phyloP scores from a whole-genome alignment of 2,797 vertebrate species.

The Brachyalestes nurse region DNA sequence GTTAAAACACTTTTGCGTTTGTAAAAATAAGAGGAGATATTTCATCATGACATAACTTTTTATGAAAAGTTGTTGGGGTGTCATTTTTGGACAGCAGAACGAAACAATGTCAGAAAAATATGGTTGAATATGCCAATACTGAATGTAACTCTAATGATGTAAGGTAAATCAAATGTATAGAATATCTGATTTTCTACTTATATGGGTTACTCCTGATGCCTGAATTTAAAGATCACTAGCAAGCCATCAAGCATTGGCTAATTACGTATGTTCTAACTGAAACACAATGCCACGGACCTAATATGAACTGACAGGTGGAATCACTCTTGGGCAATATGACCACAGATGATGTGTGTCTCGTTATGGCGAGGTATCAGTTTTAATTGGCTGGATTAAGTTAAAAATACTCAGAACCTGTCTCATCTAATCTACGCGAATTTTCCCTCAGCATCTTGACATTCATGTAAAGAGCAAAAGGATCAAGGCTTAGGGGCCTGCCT shows the following conservation, averaged over 20 bases:
- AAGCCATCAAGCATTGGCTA: neutral
- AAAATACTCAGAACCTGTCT: constrained; percentile 75
- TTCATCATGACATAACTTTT: no score
- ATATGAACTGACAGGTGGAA: constrained; percentile 29
- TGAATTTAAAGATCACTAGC: neutral
- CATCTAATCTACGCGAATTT: constrained; percentile 80
- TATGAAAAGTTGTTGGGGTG: neutral
- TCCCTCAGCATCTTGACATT: constrained; percentile 82
- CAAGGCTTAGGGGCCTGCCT: constrained; percentile 75
- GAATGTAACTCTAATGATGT: no score
- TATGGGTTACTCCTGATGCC: neutral
- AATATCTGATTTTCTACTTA: neutral
- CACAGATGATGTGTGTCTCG: constrained; percentile 38
- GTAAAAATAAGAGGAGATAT: no score
- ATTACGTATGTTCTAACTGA: constrained; percentile 2
- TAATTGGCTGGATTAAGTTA: constrained; percentile 76
- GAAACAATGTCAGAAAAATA: no score
- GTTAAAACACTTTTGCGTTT: no score
- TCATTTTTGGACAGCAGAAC: neutral
- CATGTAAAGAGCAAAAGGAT: constrained; percentile 75
- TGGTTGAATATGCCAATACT: no score
- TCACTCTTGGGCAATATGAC: constrained; percentile 32
- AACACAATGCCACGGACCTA: neutral
- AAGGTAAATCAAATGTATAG: no score
- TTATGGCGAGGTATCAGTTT: constrained; percentile 66